phyloP scores from a whole-genome alignment of 2,797 vertebrate genomes.

The Gallinago solitaria region DNA sequence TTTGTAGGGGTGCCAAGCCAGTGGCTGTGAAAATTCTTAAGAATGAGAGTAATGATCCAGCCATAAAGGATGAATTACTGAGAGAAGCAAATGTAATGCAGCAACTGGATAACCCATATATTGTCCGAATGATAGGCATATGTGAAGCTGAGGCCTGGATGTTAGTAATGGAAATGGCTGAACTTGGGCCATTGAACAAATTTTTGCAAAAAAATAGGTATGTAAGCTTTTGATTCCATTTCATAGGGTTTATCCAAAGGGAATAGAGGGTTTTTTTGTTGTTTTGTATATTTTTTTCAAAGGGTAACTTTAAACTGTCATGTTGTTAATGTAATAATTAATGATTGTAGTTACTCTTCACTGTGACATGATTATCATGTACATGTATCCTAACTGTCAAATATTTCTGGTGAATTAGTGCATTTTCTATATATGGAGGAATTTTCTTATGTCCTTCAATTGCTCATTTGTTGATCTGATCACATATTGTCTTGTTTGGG shows the following conservation, averaged over 20 bases:
- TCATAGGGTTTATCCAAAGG: not conserved
- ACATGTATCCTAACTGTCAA: not conserved
- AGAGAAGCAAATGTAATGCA: conserved; percentile 95
- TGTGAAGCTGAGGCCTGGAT: conserved; percentile 95
- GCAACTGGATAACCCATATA: conserved; percentile 96
- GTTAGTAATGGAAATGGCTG: conserved; percentile 98
- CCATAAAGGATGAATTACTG: conserved; percentile 88
- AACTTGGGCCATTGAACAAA: conserved; percentile 92
- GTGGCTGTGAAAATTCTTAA: conserved; percentile 97
- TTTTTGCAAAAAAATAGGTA: conserved; percentile 92
- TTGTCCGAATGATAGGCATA: conserved; percentile 98
- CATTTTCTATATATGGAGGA: not conserved
- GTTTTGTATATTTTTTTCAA: not conserved
- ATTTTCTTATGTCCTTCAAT: not conserved
- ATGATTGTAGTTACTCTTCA: not conserved
- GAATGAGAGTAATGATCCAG: conserved; percentile 86
- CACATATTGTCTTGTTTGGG: not conserved
- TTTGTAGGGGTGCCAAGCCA: conserved; percentile 83
- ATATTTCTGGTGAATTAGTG: not conserved
- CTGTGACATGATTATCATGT: not conserved
- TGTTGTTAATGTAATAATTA: not conserved
- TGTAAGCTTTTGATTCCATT: not conserved
- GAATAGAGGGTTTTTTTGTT: not conserved
- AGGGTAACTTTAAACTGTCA: not conserved
- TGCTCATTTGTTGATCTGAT: not conserved